Conservation (phyloP, 2,888 invertebrate genomes). For the Neuroscelio doddi region DNA sequence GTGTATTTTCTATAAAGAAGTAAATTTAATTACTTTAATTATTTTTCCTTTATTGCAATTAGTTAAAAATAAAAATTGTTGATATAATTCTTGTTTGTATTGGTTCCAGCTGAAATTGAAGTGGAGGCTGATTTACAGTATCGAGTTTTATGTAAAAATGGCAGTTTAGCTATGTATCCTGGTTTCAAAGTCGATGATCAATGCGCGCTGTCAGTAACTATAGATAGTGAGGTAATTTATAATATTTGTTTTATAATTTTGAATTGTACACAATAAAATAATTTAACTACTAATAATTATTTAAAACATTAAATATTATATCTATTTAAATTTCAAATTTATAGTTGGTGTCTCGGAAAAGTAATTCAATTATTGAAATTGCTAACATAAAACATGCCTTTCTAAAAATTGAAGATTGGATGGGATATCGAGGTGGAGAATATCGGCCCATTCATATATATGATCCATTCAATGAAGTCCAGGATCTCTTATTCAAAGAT, state of each 20-base stretch:
- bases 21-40: too few relatives aligned
- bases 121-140: constrained; percentile 64
- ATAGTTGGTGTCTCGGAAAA: constrained; percentile 60
- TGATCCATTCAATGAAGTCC: constrained; percentile 74
- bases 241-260: not conserved
- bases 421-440: constrained; percentile 74
- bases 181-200: constrained; percentile 74
- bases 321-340: constrained; percentile 12
- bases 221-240: constrained; percentile 79
- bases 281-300: not conserved
- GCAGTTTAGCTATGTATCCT: constrained; percentile 72
- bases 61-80: not conserved
- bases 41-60: not conserved
- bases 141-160: constrained; percentile 77
- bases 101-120: not conserved
- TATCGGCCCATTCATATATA: constrained; percentile 74
- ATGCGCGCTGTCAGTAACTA: constrained; percentile 76
- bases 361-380: constrained; percentile 35
- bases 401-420: constrained; percentile 73
- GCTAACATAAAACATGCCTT: constrained; percentile 65
- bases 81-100: not conserved
- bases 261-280: not conserved
- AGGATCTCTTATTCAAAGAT: constrained; percentile 78
- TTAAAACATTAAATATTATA: not conserved
- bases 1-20: too few relatives aligned